Conservation (phyloP, 2,797 vertebrate species). For the Thamnophis elegans region DNA sequence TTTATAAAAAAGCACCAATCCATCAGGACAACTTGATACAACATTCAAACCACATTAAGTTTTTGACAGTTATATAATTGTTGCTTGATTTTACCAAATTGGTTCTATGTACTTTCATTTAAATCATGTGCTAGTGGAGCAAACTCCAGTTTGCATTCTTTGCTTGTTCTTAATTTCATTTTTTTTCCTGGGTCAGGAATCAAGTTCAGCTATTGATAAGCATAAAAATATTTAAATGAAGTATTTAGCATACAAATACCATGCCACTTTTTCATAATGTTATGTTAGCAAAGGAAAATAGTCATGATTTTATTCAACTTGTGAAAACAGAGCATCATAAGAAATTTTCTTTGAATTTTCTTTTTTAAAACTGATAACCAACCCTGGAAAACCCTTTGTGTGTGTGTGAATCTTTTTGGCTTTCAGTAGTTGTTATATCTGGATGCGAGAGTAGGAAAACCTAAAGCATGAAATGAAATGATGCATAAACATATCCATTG, state of each 20-base stretch:
- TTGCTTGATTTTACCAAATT: not conserved
- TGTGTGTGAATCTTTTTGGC: not conserved
- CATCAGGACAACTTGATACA: not conserved
- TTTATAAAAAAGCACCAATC: not conserved
- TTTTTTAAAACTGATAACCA: not conserved
- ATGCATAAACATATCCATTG: not conserved
- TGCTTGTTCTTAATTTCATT: not conserved
- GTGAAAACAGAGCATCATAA: not conserved
- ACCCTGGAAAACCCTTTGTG: not conserved
- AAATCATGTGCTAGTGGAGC: not conserved
- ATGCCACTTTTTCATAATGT: not conserved
- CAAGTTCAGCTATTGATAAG: not conserved
- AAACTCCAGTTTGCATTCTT: not conserved
- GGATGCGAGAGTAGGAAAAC: not conserved
- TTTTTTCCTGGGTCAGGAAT: not conserved
- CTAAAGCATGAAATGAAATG: not conserved
- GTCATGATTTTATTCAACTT: not conserved
- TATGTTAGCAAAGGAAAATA: not conserved
- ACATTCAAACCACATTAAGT: not conserved
- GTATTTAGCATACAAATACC: not conserved
- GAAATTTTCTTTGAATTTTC: not conserved
- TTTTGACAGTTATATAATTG: not conserved
- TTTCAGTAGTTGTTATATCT: not conserved
- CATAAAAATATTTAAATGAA: not conserved
- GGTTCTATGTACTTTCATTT: not conserved